Conservation (phyloP, 2,113 vertebrate genomes). For the Mormyrus iriodes region DNA sequence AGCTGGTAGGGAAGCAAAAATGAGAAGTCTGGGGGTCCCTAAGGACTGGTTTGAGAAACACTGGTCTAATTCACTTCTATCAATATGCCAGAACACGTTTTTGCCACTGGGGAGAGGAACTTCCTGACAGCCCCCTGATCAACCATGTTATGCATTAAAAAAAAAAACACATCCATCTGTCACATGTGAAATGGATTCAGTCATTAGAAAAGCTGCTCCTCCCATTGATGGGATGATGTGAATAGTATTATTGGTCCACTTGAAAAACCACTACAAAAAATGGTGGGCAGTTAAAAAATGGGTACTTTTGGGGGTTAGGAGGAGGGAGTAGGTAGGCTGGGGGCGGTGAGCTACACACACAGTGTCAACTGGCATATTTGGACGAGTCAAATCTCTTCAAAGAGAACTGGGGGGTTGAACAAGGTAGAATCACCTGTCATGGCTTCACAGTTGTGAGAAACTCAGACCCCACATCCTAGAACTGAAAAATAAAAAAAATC, state of each 20-base stretch:
- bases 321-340: background rate
- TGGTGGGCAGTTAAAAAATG: background rate
- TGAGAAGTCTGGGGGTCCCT: background rate
- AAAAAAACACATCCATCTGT: background rate
- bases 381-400: background rate
- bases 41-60: background rate
- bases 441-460: background rate
- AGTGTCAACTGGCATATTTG: slow-evolving; percentile 15
- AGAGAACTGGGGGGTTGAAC: background rate
- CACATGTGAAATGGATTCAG: background rate
- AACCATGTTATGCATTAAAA: background rate
- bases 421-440: background rate
- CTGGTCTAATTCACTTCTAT: background rate
- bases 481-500: background rate
- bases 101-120: background rate
- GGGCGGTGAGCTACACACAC: slow-evolving; percentile 9
- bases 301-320: background rate
- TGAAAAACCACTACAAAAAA: background rate
- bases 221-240: background rate
- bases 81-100: background rate
- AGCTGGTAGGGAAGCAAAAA: background rate
- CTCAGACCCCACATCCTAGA: background rate
- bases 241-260: background rate
- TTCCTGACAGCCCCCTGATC: background rate
- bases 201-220: background rate